These are phyloP conservation scores for Sthenelais limicola DNA, from an alignment of 2,888 invertebrate species.

Conservation along the genomic window DNA sequence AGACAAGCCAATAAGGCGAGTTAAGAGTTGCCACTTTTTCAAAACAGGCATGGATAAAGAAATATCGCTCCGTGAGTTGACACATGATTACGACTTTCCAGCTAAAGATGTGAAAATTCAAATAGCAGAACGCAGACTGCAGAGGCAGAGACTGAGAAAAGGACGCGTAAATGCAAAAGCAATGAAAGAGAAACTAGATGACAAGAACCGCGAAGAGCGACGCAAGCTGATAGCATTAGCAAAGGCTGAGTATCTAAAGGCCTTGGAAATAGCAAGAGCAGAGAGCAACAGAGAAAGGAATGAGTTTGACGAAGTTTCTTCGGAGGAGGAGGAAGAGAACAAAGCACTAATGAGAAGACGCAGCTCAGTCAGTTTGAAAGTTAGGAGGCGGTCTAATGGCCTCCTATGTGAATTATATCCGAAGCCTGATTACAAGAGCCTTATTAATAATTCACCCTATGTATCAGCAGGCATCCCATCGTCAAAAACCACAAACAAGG, in stretches of 20 bases:
- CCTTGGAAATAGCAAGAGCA: not conserved
- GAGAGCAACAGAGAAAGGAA: not conserved
- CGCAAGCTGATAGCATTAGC: slow-evolving; percentile 1
- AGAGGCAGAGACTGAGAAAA: slow-evolving; percentile 7
- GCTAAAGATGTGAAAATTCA: slow-evolving; percentile 43
- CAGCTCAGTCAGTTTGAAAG: no score
- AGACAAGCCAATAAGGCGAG: not conserved
- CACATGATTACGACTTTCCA: slow-evolving; percentile 40
- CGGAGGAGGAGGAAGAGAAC: not conserved
- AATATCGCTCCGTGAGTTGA: slow-evolving; percentile 25
- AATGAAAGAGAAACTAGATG: not conserved
- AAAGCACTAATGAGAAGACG: not conserved
- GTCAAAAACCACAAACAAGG: not conserved
- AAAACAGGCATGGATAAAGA: not conserved
- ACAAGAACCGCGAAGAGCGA: not conserved
- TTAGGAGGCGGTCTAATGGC: not conserved
- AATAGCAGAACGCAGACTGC: slow-evolving; percentile 23
- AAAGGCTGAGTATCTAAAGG: slow-evolving; percentile 4
- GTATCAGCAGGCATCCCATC: not conserved
- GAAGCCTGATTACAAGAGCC: not conserved
- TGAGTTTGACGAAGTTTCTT: not conserved
- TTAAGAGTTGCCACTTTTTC: slow-evolving; percentile 16
- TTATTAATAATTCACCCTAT: no score
- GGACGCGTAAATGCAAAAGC: not conserved
- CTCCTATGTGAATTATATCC: not conserved